Conservation (phyloP, 2,113 vertebrate genomes). For the Petrocephalus zakoni region DNA sequence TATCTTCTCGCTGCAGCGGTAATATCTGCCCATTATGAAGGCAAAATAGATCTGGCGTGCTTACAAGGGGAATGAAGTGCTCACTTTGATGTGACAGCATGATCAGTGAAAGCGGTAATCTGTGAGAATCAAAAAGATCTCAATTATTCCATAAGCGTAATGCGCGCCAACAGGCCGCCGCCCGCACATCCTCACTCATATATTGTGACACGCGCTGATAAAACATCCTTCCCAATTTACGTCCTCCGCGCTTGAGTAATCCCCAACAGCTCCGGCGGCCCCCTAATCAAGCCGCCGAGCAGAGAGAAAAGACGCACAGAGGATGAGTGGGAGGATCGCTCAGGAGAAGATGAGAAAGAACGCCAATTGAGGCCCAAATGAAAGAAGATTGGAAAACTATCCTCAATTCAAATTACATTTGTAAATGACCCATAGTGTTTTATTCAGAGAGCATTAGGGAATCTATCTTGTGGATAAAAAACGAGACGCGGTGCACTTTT, state of each 20-base stretch:
- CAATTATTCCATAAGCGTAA: constrained; percentile 85
- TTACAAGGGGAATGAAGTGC: constrained; percentile 76
- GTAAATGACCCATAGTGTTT: constrained; percentile 81
- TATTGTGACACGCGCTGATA: constrained; percentile 81
- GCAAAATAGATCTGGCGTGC: constrained; percentile 84
- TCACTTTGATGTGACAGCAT: constrained; percentile 80
- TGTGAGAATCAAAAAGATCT: constrained; percentile 75
- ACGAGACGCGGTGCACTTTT: constrained; percentile 20
- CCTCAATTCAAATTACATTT: constrained; percentile 84
- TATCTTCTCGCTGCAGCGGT: constrained; percentile 79
- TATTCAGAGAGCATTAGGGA: constrained; percentile 62
- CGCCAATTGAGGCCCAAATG: constrained; percentile 74
- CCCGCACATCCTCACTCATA: constrained; percentile 76
- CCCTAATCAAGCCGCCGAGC: constrained; percentile 89
- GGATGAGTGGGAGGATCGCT: constrained; percentile 27
- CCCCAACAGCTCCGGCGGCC: constrained; percentile 73
- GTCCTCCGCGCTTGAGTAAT: constrained; percentile 82
- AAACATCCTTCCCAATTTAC: constrained; percentile 95
- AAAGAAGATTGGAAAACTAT: constrained; percentile 78
- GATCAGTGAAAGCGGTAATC: constrained; percentile 83
- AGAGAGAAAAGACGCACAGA: constrained; percentile 46
- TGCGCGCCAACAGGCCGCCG: constrained; percentile 79
- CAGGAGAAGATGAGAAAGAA: constrained; percentile 50
- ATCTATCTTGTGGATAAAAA: constrained; percentile 53
- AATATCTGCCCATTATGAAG: constrained; percentile 89